Conservation (phyloP, 1,140 invertebrate species). For the Atta colombica region DNA sequence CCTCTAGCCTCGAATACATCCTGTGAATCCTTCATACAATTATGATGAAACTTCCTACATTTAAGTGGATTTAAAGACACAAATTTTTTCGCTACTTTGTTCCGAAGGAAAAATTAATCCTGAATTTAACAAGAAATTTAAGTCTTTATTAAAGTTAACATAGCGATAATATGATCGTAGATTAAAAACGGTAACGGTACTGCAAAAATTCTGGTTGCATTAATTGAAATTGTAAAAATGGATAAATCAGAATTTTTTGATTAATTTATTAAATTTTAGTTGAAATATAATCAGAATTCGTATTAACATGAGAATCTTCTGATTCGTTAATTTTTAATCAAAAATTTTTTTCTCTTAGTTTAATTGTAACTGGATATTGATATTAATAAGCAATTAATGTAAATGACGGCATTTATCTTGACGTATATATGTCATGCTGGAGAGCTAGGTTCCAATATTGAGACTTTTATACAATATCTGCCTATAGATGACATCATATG, state of each 20-base stretch:
- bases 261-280: no score
- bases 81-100: slow-evolving; percentile 21
- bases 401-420: neutral
- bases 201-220: no score
- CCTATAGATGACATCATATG: neutral
- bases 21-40: slow-evolving; percentile 36
- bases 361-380: neutral
- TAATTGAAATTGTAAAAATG: neutral
- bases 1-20: slow-evolving; percentile 39
- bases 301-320: no score
- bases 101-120: neutral
- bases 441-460: neutral
- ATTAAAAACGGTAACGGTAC: slow-evolving; percentile 4
- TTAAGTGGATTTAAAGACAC: neutral
- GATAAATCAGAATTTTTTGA: neutral
- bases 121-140: slow-evolving; percentile 17
- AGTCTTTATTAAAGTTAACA: slow-evolving; percentile 9
- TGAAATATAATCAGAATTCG: no score
- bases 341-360: neutral
- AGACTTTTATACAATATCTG: neutral
- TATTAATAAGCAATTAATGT: slow-evolving; percentile 13
- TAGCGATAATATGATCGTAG: neutral
- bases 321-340: no score
- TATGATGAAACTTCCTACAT: slow-evolving; percentile 40
- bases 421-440: neutral